These are phyloP conservation scores for Melanotaenia duboulayi DNA, from an alignment of 2,113 vertebrate genomes.

Conservation along the genomic window DNA sequence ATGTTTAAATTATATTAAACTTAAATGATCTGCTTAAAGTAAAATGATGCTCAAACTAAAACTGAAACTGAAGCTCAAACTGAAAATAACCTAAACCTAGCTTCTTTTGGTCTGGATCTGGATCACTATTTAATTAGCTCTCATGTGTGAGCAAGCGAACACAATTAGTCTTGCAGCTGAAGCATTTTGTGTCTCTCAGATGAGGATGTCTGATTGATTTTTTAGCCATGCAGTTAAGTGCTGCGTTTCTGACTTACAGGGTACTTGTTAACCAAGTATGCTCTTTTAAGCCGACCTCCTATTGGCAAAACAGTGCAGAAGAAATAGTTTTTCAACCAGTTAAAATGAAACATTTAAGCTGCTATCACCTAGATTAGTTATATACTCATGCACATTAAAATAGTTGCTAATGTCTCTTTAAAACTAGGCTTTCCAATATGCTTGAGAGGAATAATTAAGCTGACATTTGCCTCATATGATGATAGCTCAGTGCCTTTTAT, in stretches of 20 bases:
- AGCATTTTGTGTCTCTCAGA: slow-evolving; percentile 10
- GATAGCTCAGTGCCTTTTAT: slow-evolving; percentile 17
- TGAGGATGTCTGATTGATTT: neutral
- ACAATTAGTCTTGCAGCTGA: slow-evolving; percentile 11
- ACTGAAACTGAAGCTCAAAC: no score
- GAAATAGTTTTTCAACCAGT: neutral
- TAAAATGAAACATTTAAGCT: neutral
- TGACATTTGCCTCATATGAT: slow-evolving; percentile 15
- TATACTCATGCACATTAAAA: neutral
- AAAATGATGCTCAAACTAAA: neutral
- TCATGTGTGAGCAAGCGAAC: slow-evolving; percentile 4
- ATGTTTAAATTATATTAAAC: neutral
- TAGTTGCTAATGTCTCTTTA: slow-evolving; percentile 14
- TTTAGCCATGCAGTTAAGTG: neutral
- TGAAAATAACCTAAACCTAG: slow-evolving; percentile 19
- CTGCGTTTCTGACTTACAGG: slow-evolving; percentile 5
- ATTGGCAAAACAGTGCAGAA: neutral
- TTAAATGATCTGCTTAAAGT: neutral
- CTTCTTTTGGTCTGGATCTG: slow-evolving; percentile 8
- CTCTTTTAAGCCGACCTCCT: neutral
- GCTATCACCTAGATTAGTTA: neutral
- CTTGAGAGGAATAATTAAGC: slow-evolving; percentile 5
- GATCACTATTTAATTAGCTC: slow-evolving; percentile 26
- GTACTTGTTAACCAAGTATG: neutral
- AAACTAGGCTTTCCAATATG: neutral